Conservation (phyloP, 2,113 vertebrate genomes). For the Channa maculata region DNA sequence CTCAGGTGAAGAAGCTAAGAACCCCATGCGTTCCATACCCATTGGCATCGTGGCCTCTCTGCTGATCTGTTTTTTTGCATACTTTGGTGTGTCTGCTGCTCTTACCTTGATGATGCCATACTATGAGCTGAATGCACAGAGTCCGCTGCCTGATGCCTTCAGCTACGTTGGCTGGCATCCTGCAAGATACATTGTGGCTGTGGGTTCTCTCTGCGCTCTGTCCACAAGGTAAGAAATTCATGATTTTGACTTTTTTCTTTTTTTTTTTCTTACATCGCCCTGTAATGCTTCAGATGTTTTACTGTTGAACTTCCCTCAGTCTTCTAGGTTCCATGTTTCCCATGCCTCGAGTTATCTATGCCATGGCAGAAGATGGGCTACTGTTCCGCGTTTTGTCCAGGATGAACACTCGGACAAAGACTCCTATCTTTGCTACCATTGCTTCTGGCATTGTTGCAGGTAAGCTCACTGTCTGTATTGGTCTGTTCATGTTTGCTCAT, state of each 20-base stretch:
- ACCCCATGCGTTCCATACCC: conserved; percentile 94
- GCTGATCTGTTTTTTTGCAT: conserved; percentile 94
- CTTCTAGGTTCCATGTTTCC: conserved; percentile 98
- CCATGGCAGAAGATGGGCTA: conserved; percentile 95
- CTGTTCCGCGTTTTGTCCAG: conserved; percentile 88
- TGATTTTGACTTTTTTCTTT: not conserved
- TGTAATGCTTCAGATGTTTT: not conserved
- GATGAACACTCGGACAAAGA: conserved; percentile 88
- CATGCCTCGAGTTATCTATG: conserved; percentile 96
- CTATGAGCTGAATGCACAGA: conserved; percentile 87
- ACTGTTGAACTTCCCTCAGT: conserved; percentile 69
- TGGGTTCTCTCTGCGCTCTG: conserved; percentile 95
- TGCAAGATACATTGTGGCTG: conserved; percentile 90
- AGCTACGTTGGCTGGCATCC: conserved; percentile 88
- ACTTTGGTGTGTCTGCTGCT: conserved; percentile 93
- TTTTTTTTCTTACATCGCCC: too few species aligned
- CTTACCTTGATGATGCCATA: conserved; percentile 98
- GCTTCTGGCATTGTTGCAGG: conserved; percentile 90
- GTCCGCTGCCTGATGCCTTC: conserved; percentile 94
- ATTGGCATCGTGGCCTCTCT: conserved; percentile 93
- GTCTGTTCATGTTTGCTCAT: not conserved
- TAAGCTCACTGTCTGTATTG: conserved; percentile 53
- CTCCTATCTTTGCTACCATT: conserved; percentile 90
- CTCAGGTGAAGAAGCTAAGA: conserved; percentile 94
- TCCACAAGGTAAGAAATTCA: conserved; percentile 88